phyloP scores from a whole-genome alignment of 2,888 invertebrate species.

The Eurytoma californica region DNA sequence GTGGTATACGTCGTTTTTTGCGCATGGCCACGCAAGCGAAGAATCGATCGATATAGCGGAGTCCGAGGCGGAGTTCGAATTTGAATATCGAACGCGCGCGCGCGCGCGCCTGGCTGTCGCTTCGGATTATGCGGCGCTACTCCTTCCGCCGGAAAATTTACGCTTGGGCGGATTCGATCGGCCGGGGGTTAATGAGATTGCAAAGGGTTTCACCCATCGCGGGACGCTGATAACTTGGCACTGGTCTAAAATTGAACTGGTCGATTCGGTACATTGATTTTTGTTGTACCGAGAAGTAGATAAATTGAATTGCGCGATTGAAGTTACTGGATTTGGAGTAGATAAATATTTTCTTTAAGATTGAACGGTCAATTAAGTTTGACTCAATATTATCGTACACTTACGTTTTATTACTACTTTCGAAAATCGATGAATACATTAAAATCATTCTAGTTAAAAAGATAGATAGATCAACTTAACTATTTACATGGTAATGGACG shows the following conservation, averaged over 20 bases:
- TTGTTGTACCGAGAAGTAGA: no score
- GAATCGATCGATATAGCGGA: no score
- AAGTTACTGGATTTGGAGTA: no score
- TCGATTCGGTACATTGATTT: no score
- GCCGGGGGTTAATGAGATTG: neutral
- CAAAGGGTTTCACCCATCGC: no score
- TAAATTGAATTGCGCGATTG: no score
- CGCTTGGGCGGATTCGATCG: neutral
- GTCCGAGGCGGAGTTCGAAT: neutral
- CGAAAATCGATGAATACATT: slow-evolving; percentile 13
- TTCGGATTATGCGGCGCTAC: neutral
- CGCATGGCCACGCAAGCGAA: neutral
- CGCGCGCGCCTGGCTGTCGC: neutral
- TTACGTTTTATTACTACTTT: neutral
- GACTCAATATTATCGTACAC: neutral
- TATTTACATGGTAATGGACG: slow-evolving; percentile 46
- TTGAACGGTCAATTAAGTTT: neutral
- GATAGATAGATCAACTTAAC: slow-evolving; percentile 18
- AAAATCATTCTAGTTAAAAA: slow-evolving; percentile 23
- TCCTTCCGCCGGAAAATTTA: neutral
- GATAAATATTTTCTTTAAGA: no score
- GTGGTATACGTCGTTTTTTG: neutral
- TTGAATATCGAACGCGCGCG: slow-evolving; percentile 30
- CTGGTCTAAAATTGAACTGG: no score
- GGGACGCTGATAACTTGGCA: no score